Base-by-base conservation (phyloP, 92 coral and sea anemone genomes). In the Heteractis magnifica region DNA sequence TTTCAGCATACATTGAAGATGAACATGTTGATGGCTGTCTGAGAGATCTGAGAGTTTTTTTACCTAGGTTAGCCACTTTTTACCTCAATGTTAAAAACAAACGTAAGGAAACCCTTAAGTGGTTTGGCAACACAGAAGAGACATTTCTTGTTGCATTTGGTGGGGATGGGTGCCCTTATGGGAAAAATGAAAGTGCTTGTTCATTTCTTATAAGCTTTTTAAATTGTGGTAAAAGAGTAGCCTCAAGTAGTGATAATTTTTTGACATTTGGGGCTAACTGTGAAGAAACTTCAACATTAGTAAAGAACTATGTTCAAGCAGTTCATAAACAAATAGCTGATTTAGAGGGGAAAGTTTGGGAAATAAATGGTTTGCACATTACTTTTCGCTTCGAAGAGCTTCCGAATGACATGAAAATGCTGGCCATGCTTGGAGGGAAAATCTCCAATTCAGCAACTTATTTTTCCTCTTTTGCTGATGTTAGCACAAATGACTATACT, bases 361-460 rank as follows among this genome's bases (percentile, higher is more conserved):
- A 90, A 90, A 90, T 88, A 13, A 21, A 77, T 82, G 97, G 94
- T 86, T 78, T 93, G 21, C 88, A 90, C 73, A 84, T 87, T 9
- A 77, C 87, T 50, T 93, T 90, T 81, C 85, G 76, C 6, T 90
- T 90, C 81, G 56, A 84, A 74, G 94, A 88, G 51, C 77, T 90
- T 4, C 93, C 92, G 9, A 90, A 88, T 81, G 97, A 93, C 51
- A 88, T 93, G 97, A 93, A 90, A 71, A 90, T 90, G 93, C 59
- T 92, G 72, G 96, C 96, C 0, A 92, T 92, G 96, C 90, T 92
- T 65, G 97, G 92, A 18, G 97, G 94, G 49, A 91, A 90, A 79
- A 81, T 90, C 6, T 34, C 81, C 23, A 93, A 93, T 88, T 26
- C 91, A 0, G 91, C 97, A n/a, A 90, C 87, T 9, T 93, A 77